These are phyloP conservation scores for Euphonia xanthogaster DNA, from an alignment of 2,797 vertebrate genomes.

Conservation along the genomic window DNA sequence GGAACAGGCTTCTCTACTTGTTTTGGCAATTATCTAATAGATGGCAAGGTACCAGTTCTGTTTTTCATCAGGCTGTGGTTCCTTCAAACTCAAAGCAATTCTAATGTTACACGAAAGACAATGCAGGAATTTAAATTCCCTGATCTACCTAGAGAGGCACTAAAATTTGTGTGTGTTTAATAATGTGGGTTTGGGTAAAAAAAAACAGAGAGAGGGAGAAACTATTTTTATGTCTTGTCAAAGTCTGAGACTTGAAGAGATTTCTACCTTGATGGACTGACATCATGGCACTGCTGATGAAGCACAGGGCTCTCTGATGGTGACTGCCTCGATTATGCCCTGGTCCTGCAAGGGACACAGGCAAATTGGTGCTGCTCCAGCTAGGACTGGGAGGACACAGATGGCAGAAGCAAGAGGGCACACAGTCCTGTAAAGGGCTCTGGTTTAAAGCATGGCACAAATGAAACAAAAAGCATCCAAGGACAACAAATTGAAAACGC, in stretches of 20 bases:
- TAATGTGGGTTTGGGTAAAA: not conserved
- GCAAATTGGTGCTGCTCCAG: not conserved
- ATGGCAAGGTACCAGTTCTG: not conserved
- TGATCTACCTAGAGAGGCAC: not conserved
- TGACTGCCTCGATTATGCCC: accelerated
- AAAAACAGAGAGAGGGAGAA: not conserved
- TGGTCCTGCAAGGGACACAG: accelerated
- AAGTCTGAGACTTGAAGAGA: not conserved
- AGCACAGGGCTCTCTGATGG: not conserved
- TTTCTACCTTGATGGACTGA: not conserved
- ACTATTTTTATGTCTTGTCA: not conserved
- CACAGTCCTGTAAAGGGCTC: not conserved
- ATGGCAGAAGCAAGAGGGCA: not conserved
- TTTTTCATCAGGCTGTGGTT: not conserved
- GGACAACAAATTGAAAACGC: constrained; percentile 16
- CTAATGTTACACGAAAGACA: not conserved
- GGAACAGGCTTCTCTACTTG: not conserved
- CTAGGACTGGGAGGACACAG: not conserved
- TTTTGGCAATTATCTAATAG: not conserved
- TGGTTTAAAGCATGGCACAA: constrained; percentile 6
- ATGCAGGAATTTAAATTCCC: not conserved
- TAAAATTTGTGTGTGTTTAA: not conserved
- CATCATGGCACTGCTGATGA: not conserved
- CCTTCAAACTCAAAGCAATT: not conserved
- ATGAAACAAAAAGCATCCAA: not conserved